Evolutionary conservation across 2,888 invertebrate species (phyloP).

Genomic region (Dichetophora obliterata): DNA sequence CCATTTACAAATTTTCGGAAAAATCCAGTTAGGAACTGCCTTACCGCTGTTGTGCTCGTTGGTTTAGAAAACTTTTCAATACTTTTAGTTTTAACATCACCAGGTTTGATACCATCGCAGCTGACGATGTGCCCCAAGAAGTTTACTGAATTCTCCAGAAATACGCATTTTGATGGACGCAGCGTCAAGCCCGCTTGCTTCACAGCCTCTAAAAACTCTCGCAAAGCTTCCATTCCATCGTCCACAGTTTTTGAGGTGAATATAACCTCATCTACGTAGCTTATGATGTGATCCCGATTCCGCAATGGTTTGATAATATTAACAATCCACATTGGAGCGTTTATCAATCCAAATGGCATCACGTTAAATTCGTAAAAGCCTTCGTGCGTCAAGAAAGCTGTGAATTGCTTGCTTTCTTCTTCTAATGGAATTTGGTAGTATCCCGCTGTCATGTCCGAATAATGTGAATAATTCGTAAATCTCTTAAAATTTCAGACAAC

Average conservation of each 20-base stretch:
- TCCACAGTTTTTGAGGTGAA: constrained; percentile 5
- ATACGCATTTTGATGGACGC: constrained; percentile 48
- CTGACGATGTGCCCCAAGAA: constrained; percentile 41
- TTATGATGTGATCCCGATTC: constrained; percentile 8
- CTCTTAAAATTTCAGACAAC: too few relatives aligned
- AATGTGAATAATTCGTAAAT: too few relatives aligned
- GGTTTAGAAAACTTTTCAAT: constrained; percentile 43
- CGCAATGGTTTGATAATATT: constrained; percentile 31
- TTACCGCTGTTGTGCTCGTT: constrained; percentile 28
- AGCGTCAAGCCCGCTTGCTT: constrained; percentile 39
- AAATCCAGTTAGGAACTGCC: constrained; percentile 41
- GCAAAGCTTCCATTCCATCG: background rate
- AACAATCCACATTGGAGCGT: constrained; percentile 56
- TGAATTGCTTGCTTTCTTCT: constrained; percentile 53
- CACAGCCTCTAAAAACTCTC: constrained; percentile 35
- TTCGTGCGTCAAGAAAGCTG: constrained; percentile 46
- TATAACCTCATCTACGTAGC: constrained; percentile 37
- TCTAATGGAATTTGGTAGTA: constrained; percentile 25
- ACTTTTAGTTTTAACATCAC: constrained; percentile 34
- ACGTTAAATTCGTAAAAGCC: constrained; percentile 55
- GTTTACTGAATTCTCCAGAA: constrained; percentile 41
- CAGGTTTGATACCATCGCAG: constrained; percentile 37
- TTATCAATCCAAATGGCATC: constrained; percentile 61
- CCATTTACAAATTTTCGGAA: constrained; percentile 43
- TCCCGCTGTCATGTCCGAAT: constrained; percentile 7